phyloP scores from a whole-genome alignment of 2,888 invertebrate species.

The Phorcus lineatus region DNA sequence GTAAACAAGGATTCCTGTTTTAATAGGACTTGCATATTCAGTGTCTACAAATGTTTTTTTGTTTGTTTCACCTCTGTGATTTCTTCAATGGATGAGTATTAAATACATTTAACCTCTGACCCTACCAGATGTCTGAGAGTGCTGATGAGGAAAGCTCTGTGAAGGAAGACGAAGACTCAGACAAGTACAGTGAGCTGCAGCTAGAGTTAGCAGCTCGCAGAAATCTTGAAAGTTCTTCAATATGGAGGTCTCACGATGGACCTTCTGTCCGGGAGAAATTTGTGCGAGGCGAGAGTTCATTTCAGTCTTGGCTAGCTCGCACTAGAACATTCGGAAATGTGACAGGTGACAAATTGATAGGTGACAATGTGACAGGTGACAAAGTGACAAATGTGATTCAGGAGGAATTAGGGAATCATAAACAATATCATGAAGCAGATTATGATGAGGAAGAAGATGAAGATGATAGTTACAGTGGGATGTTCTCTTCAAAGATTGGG shows the following conservation, averaged over 20 bases:
- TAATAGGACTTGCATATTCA: no score
- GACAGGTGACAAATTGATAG: slow-evolving; percentile 9
- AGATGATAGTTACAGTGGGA: no score
- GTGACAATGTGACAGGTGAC: slow-evolving; percentile 26
- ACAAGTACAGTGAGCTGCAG: slow-evolving; percentile 46
- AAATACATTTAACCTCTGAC: neutral
- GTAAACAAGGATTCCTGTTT: no score
- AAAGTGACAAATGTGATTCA: slow-evolving; percentile 21
- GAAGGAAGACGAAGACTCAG: slow-evolving; percentile 42
- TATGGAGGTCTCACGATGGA: slow-evolving; percentile 52
- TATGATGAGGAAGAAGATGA: no score
- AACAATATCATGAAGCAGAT: no score
- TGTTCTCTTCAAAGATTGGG: no score
- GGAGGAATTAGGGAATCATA: no score
- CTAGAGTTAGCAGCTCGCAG: slow-evolving; percentile 47
- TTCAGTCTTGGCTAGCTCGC: slow-evolving; percentile 14
- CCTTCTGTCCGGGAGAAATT: slow-evolving; percentile 35
- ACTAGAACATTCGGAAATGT: slow-evolving; percentile 23
- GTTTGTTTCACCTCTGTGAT: no score
- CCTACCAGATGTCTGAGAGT: slow-evolving; percentile 24
- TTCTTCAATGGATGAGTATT: neutral
- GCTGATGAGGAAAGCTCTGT: slow-evolving; percentile 34
- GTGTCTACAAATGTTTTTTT: no score
- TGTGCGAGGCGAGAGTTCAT: slow-evolving; percentile 14
- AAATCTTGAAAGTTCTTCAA: slow-evolving; percentile 39